Evolutionary conservation across 2,797 vertebrate genomes (phyloP).

Genomic region (Australoheros facetus): DNA sequence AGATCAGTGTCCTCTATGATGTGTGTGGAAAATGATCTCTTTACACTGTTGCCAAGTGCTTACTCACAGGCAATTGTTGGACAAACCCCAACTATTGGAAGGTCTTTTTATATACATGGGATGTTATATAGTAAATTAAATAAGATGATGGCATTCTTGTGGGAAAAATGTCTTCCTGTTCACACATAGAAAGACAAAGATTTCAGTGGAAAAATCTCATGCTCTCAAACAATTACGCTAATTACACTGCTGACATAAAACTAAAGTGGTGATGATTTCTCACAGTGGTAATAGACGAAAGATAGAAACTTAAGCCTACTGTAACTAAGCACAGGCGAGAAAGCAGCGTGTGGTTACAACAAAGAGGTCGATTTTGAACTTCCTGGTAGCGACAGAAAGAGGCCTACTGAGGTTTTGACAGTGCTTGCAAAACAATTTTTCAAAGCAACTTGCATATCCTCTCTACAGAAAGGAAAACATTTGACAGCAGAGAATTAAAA

Average conservation of each 20-base stretch:
- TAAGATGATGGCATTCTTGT: background rate
- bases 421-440: slow-evolving; percentile 46
- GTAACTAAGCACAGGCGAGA: slow-evolving; percentile 16
- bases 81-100: background rate
- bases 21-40: background rate
- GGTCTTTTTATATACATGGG: background rate
- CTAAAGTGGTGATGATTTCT: background rate
- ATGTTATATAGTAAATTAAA: background rate
- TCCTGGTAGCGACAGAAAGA: slow-evolving; percentile 65
- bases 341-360: slow-evolving; percentile 59
- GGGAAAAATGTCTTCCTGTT: slow-evolving; percentile 30
- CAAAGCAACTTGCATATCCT: slow-evolving; percentile 48
- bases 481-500: slow-evolving; percentile 4
- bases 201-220: background rate
- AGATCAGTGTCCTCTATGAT: background rate
- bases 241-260: background rate
- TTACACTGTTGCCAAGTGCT: background rate
- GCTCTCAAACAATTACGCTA: background rate
- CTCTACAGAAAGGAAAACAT: slow-evolving; percentile 42
- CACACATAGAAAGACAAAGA: background rate
- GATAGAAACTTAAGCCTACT: background rate
- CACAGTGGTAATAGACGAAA: background rate
- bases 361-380: slow-evolving; percentile 69
- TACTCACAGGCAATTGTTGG: background rate
- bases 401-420: slow-evolving; percentile 58